Evolutionary conservation across 2,113 vertebrate genomes (phyloP).

Genomic region (Dolichallabes microphthalmus): DNA sequence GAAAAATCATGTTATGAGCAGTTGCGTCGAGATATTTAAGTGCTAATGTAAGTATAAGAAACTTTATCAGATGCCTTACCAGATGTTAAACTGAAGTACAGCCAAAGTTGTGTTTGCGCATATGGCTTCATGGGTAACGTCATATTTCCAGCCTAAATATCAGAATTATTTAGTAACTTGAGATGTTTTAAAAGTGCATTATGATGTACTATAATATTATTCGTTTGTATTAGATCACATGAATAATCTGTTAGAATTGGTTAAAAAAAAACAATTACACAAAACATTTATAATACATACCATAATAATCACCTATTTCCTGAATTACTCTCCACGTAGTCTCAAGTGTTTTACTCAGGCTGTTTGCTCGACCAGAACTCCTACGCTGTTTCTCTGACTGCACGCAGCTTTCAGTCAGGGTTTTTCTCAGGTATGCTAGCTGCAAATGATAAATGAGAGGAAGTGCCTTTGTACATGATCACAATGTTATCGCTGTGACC

Average conservation of each 20-base stretch:
- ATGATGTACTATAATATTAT: not conserved
- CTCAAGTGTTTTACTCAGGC: not conserved
- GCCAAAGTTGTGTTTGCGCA: slow-evolving; percentile 19
- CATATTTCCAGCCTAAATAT: slow-evolving; percentile 17
- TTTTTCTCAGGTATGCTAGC: not conserved
- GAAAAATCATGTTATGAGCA: not conserved
- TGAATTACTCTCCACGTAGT: not conserved
- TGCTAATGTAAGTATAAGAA: not conserved
- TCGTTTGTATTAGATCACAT: not conserved
- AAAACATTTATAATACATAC: slow-evolving; percentile 7
- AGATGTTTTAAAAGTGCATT: not conserved
- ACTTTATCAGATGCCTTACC: slow-evolving; percentile 21
- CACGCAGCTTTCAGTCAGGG: not conserved
- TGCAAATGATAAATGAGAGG: slow-evolving; percentile 62
- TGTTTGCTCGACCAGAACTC: not conserved
- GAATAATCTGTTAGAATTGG: not conserved
- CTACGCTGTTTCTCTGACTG: not conserved
- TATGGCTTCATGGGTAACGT: not conserved
- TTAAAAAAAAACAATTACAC: not conserved
- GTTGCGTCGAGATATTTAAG: not conserved
- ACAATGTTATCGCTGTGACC: slow-evolving; percentile 23
- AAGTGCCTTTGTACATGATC: slow-evolving; percentile 50
- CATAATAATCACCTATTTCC: not conserved
- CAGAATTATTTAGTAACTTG: not conserved
- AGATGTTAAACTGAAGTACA: slow-evolving; percentile 8